Evolutionary conservation across 2,888 invertebrate species (phyloP).

Genomic region (Lucinisca nassula): DNA sequence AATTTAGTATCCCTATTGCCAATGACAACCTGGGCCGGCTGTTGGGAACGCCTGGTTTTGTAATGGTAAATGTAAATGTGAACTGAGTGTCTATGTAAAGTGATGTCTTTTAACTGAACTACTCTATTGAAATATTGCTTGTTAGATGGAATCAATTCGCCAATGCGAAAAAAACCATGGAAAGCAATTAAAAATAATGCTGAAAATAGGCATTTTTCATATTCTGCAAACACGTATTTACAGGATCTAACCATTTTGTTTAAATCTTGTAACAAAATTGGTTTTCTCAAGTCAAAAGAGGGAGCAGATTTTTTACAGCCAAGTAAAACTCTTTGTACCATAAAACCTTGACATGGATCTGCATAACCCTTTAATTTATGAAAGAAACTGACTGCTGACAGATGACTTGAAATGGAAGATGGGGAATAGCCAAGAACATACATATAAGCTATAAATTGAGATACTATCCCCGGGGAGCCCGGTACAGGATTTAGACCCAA

Average conservation of each 20-base stretch:
- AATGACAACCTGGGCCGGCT: constrained; percentile 4
- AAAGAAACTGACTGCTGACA: not conserved
- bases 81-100: not conserved
- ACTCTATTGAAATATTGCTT: not conserved
- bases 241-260: not conserved
- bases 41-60: constrained; percentile 11
- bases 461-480: not conserved
- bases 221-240: not conserved
- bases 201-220: not conserved
- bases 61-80: not conserved
- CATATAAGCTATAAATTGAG: not conserved
- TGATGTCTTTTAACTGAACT: constrained; percentile 5
- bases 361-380: not conserved
- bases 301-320: constrained; percentile 14
- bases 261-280: not conserved
- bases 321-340: constrained; percentile 8
- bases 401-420: constrained; percentile 8
- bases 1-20: not conserved
- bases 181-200: not conserved
- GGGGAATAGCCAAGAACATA: not conserved
- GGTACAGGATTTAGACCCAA: not conserved
- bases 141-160: constrained; percentile 5
- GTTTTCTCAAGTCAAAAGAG: not conserved
- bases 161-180: constrained; percentile 27
- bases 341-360: not conserved